These are phyloP conservation scores for Mustela lutreola DNA, from an alignment of 2,113 vertebrate genomes.

Conservation along the genomic window DNA sequence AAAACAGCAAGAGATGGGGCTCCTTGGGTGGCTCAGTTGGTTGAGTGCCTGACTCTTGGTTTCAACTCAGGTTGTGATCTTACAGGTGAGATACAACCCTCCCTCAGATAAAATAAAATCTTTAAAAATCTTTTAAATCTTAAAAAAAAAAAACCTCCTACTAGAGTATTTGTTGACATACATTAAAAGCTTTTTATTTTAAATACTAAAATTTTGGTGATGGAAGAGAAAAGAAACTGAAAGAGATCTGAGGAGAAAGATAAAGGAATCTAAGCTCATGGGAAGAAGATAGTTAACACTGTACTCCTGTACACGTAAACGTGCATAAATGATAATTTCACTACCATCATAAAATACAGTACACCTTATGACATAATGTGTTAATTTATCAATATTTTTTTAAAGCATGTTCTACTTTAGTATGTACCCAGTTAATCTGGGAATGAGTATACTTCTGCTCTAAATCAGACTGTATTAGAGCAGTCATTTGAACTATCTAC, in stretches of 20 bases:
- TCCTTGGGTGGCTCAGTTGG: not conserved
- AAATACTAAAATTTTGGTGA: constrained; percentile 19
- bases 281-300: not conserved
- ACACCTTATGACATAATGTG: not conserved
- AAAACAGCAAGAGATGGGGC: not conserved
- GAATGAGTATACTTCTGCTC: not conserved
- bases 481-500: not conserved
- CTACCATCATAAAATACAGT: constrained; percentile 8
- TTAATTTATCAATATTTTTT: not conserved
- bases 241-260: not conserved
- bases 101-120: too few relatives aligned
- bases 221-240: constrained; percentile 6
- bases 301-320: not conserved
- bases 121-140: too few relatives aligned
- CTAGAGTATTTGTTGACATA: not conserved
- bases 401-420: not conserved
- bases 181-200: not conserved
- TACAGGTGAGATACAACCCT: not conserved
- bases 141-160: not conserved
- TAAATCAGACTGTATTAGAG: constrained; percentile 25
- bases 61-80: not conserved
- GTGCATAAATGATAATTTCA: not conserved
- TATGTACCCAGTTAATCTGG: not conserved
- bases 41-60: not conserved
- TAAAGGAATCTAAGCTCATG: not conserved